These are phyloP conservation scores for Cyphomyrus discorhynchus DNA, from an alignment of 2,113 vertebrate species.

Conservation along the genomic window DNA sequence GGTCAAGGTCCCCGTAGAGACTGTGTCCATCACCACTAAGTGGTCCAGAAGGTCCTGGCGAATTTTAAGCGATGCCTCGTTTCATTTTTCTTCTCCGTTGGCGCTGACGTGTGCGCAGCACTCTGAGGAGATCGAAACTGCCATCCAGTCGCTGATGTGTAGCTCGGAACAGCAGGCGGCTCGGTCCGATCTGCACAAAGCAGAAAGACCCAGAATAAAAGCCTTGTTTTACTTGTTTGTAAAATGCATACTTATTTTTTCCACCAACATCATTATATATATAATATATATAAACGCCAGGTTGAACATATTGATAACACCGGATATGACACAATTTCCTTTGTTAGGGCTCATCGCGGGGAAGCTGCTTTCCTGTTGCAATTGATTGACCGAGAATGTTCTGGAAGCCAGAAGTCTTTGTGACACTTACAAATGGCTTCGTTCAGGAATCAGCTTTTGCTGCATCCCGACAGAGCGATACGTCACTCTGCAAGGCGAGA, in stretches of 20 bases:
- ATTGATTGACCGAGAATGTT: neutral
- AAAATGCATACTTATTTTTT: constrained; percentile 26
- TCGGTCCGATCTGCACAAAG: constrained; percentile 21
- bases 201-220: constrained; percentile 24
- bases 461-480: neutral
- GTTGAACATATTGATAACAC: neutral
- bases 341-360: neutral
- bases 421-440: neutral
- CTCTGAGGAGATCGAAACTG: constrained; percentile 13
- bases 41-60: constrained; percentile 7
- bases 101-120: neutral
- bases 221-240: constrained; percentile 28
- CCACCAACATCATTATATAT: constrained; percentile 23
- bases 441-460: neutral
- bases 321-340: neutral
- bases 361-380: neutral
- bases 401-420: neutral
- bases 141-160: constrained; percentile 14
- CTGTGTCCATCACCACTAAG: constrained; percentile 22
- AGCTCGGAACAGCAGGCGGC: neutral
- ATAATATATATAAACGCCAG: constrained; percentile 23
- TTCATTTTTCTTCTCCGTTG: neutral
- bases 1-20: constrained; percentile 35
- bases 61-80: constrained; percentile 10
- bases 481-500: neutral